Conservation (phyloP, 2,113 vertebrate genomes). For the Phocoena sinus region DNA sequence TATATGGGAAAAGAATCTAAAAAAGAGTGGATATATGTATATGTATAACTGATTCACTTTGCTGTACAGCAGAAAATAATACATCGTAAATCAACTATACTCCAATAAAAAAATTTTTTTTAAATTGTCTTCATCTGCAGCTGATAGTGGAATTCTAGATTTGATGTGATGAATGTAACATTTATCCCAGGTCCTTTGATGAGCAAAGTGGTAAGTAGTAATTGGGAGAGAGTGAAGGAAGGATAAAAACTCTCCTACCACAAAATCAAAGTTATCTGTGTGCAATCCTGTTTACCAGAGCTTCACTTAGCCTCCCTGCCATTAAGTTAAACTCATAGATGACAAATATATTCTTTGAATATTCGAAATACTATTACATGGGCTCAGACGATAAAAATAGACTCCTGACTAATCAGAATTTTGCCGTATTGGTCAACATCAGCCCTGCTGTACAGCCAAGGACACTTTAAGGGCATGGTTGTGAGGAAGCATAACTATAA, state of each 20-base stretch:
- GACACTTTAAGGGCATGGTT: background rate
- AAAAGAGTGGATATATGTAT: background rate
- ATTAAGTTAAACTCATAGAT: background rate
- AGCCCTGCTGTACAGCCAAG: background rate
- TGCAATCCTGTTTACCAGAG: background rate
- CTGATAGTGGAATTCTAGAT: background rate
- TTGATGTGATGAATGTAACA: background rate
- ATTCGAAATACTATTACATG: background rate
- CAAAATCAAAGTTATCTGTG: constrained; percentile 18
- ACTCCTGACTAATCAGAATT: background rate
- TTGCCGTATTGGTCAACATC: background rate
- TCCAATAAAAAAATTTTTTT: background rate
- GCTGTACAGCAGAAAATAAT: background rate
- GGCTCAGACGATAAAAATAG: background rate
- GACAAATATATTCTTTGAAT: background rate
- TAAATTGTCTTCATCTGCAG: background rate
- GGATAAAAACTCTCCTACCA: background rate
- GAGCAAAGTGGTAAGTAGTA: background rate
- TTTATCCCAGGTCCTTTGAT: background rate
- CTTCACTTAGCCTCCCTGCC: background rate
- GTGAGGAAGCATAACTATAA: background rate
- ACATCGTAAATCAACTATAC: background rate
- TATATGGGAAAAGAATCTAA: background rate
- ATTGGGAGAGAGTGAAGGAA: background rate
- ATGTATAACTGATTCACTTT: background rate